phyloP scores from a whole-genome alignment of 2,797 vertebrate genomes.

The Notolepis coatsorum region DNA sequence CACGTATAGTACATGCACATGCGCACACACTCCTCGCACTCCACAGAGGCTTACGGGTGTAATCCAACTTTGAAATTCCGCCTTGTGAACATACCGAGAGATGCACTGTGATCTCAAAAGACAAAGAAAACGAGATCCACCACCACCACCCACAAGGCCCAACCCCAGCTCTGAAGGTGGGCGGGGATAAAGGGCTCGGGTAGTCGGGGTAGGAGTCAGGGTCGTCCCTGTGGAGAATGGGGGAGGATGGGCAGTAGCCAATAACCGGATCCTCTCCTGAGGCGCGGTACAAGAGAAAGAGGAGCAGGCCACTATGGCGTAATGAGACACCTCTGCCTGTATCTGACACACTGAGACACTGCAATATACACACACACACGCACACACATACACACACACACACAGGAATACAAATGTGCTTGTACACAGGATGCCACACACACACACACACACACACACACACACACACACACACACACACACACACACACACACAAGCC shows the following conservation, averaged over 20 bases:
- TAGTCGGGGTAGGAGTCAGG: constrained; percentile 22
- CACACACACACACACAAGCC: neutral
- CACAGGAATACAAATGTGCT: constrained; percentile 9
- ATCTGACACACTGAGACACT: constrained; percentile 10
- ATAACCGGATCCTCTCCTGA: constrained; percentile 62
- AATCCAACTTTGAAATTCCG: too few species aligned
- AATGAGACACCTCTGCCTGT: constrained; percentile 66
- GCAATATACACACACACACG: constrained; percentile 24
- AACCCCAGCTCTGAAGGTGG: too few species aligned
- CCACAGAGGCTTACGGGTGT: neutral
- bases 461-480: neutral
- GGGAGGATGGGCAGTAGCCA: constrained; percentile 59
- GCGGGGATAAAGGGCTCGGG: too few species aligned
- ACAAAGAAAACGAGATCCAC: neutral
- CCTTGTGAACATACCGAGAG: neutral
- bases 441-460: neutral
- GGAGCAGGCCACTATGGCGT: constrained; percentile 51
- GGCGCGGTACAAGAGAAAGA: constrained; percentile 34
- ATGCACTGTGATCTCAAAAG: neutral
- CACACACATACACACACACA: constrained; percentile 7
- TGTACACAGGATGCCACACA: neutral
- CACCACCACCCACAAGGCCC: neutral
- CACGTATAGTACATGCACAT: neutral
- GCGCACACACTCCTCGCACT: neutral
- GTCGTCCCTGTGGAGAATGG: constrained; percentile 45